phyloP scores from a whole-genome alignment of 2,113 vertebrate genomes.

The Phyllostomus hastatus region DNA sequence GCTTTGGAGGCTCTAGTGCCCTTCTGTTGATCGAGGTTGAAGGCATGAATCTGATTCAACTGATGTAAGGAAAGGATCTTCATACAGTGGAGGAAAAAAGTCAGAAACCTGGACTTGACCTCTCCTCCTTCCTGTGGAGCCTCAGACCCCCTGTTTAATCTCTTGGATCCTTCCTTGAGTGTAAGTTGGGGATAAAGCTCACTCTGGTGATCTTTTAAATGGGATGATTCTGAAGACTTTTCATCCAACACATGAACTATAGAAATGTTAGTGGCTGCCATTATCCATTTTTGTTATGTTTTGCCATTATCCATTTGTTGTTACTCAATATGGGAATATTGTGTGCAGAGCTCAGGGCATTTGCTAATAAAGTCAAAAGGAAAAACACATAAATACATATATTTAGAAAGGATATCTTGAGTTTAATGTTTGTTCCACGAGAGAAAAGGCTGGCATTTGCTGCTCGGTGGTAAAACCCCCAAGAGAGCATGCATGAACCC shows the following conservation, averaged over 20 bases:
- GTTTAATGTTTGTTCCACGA: background rate
- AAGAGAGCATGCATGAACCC: background rate
- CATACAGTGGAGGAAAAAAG: rapidly evolving
- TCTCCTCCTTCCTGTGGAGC: rapidly evolving
- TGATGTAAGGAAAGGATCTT: background rate
- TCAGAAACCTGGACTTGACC: background rate
- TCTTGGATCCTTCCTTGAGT: background rate
- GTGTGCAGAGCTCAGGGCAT: background rate
- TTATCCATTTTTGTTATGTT: background rate
- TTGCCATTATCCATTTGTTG: background rate
- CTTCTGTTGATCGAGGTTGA: background rate
- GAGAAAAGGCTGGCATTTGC: background rate
- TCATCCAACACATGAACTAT: background rate
- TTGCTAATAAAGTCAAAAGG: background rate
- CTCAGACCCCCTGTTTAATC: background rate
- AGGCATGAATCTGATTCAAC: background rate
- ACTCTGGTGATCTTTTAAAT: background rate
- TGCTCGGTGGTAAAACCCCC: background rate
- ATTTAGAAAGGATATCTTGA: background rate
- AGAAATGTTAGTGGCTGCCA: background rate
- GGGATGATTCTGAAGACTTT: background rate
- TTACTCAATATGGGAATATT: background rate
- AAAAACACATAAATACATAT: background rate
- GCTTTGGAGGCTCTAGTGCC: rapidly evolving
- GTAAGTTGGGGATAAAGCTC: background rate